Conservation (phyloP, 2,888 invertebrate genomes). For the Tetanocera ferruginea region DNA sequence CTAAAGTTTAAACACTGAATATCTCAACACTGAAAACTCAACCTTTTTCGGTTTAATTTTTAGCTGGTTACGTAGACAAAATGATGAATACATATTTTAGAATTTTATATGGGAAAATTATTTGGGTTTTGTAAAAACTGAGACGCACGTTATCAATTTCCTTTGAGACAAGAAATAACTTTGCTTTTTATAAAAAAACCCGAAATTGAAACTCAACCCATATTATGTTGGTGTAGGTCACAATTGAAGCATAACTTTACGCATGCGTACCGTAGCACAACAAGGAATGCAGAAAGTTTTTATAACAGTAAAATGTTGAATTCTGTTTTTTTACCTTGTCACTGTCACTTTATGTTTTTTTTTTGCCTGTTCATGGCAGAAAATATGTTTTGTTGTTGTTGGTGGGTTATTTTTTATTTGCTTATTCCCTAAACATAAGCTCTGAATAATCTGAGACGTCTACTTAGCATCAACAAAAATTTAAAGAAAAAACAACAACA, state of each 20-base stretch:
- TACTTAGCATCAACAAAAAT: not conserved
- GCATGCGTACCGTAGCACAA: not conserved
- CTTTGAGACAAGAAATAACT: not conserved
- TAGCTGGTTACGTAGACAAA: too few species aligned
- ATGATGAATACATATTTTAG: too few species aligned
- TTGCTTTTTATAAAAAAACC: not conserved
- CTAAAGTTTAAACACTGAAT: too few species aligned
- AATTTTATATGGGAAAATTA: not conserved
- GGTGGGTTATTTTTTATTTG: not conserved
- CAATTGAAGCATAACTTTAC: not conserved
- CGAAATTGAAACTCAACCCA: not conserved
- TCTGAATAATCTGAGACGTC: not conserved
- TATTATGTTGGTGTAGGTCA: conserved; percentile 18
- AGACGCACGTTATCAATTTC: not conserved
- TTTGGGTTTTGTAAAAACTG: not conserved
- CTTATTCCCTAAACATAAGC: not conserved
- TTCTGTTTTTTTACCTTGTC: not conserved
- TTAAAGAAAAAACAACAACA: not conserved
- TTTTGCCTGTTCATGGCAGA: too few species aligned
- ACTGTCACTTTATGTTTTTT: too few species aligned
- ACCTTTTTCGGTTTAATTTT: too few species aligned
- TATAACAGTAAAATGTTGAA: not conserved
- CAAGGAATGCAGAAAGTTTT: conserved; percentile 1
- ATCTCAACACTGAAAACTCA: too few species aligned
- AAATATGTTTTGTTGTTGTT: not conserved